Evolutionary conservation across 1,140 invertebrate species (phyloP).

Genomic region (Bombus picipes): DNA sequence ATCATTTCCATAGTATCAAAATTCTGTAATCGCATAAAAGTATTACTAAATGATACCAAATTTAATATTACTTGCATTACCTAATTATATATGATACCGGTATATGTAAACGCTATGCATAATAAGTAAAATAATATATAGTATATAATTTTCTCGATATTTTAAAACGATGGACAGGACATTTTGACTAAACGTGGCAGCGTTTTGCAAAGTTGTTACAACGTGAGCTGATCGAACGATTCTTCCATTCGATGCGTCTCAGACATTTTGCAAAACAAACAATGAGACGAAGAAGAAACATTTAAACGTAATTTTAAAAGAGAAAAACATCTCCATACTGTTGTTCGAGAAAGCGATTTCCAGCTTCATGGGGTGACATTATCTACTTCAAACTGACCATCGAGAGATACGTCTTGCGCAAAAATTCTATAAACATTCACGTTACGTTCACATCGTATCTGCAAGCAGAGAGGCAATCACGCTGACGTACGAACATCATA

Average conservation of each 20-base stretch:
- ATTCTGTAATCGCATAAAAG: no score
- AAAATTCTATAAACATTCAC: conserved; percentile 6
- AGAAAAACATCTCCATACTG: not conserved
- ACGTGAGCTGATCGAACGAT: not conserved
- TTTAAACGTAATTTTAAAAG: not conserved
- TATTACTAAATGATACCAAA: no score
- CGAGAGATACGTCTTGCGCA: not conserved
- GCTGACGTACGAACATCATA: conserved; percentile 18
- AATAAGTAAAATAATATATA: no score
- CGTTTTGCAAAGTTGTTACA: not conserved
- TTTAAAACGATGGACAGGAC: no score
- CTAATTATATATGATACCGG: no score
- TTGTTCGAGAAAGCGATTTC: not conserved
- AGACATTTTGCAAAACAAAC: no score
- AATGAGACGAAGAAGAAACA: not conserved
- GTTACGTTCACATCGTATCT: not conserved
- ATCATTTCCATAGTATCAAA: no score
- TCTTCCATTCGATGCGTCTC: no score
- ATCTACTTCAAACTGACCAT: conserved; percentile 12
- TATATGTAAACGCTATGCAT: no score
- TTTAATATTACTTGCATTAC: no score
- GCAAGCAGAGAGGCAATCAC: not conserved
- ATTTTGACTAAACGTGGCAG: no score
- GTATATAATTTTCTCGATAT: no score
- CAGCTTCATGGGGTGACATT: not conserved